Base-by-base conservation (phyloP, 2,113 vertebrate species). In the Catharus minimus region DNA sequence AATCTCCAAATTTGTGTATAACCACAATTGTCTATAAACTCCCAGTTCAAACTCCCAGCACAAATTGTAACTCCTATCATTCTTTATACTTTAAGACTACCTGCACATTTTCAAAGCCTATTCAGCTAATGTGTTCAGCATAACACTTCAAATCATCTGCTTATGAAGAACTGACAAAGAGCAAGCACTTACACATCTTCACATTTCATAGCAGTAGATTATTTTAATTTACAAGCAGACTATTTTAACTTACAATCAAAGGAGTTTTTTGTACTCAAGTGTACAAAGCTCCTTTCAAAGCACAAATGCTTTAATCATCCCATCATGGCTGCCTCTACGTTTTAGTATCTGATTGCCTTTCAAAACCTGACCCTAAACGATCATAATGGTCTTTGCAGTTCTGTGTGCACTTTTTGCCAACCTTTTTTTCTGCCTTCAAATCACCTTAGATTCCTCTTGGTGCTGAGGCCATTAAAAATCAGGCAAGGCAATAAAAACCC, bases 101-200 rank as follows among this genome's bases (percentile, higher is more conserved):
- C 33, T 91, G 87, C 69, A 82, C 7, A 15, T 89, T 94, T 90
- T 95, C 93, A 96, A 95, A 97, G 86, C 56, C 88, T 93, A 75
- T 73, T 14, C 10, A 92, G 82, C 60, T 93, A 88, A 75, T 4
- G 55, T 50, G 65, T 78, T 80, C 86, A 38, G 72, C 87, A 77
- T 76, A 68, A 78, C 56, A 89, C 72, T 94, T 86, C 75, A 92
- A 93, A 89, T 43, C 14, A 9, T 75, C 73, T 75, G 68, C 86
- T 78, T 57, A 88, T 39, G 58, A 95, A 78, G 56, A 9, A 23
- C 18, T 65, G 67, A 86, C n/a, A 85, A 19, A 5, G 4, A 94
- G 38, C 11, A 39, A 77, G 78, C 56, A 83, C 83, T 92, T 64
- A 68, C 16, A 74, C 7, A 69, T 38, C 39, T 71, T 58, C 62